Evolutionary conservation across 2,797 vertebrate species (phyloP).

Genomic region (Poecilia wingei): DNA sequence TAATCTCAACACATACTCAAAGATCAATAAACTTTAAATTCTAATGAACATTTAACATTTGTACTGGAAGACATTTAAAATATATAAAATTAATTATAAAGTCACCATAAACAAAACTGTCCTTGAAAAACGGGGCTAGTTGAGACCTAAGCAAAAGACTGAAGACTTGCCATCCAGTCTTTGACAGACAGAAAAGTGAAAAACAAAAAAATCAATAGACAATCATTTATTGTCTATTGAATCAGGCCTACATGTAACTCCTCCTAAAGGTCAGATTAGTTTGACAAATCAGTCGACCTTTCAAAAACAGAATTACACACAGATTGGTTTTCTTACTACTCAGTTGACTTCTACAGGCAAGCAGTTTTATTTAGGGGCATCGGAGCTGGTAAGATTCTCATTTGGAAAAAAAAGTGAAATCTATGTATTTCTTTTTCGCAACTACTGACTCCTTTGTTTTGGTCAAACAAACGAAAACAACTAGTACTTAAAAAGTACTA

Average conservation of each 20-base stretch:
- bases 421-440: background rate
- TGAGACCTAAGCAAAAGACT: no score
- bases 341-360: background rate
- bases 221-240: no score
- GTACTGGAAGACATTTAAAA: no score
- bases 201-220: no score
- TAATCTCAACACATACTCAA: background rate
- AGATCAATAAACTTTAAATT: background rate
- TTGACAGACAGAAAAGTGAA: no score
- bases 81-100: no score
- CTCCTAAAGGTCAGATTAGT: background rate
- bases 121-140: no score
- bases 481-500: no score
- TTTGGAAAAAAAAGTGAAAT: background rate
- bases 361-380: background rate
- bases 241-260: background rate
- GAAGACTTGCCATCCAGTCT: no score
- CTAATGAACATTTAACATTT: no score
- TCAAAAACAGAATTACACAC: background rate
- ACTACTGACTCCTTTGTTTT: background rate
- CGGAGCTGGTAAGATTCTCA: background rate
- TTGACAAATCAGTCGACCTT: background rate
- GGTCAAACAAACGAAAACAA: background rate
- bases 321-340: background rate
- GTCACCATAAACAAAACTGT: no score